These are phyloP conservation scores for Tychaedon coryphoeus DNA, from an alignment of 2,113 vertebrate species.

Conservation along the genomic window DNA sequence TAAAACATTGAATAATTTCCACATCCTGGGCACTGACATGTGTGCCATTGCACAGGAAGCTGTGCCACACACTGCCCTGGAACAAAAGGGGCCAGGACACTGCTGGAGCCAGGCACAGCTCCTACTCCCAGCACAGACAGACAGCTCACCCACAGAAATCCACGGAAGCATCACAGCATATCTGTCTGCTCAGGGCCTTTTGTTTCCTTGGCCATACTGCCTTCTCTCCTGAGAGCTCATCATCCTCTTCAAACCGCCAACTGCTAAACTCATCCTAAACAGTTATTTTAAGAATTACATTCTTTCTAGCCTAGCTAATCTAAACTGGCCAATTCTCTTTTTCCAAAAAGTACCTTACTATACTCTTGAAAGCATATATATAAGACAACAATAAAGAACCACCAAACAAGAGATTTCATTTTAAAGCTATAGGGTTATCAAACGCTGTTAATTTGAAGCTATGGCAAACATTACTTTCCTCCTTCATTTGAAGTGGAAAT, in stretches of 20 bases:
- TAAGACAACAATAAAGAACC: background rate
- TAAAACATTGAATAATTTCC: background rate
- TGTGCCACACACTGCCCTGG: rapidly evolving
- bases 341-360: background rate
- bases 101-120: background rate
- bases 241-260: background rate
- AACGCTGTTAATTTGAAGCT: constrained; percentile 46
- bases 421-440: constrained; percentile 6
- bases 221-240: background rate
- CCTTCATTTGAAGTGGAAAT: constrained; percentile 61
- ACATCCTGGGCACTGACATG: background rate
- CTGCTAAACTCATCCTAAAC: background rate
- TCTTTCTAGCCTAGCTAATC: background rate
- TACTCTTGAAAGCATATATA: background rate
- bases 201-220: background rate
- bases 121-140: background rate
- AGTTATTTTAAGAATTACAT: background rate
- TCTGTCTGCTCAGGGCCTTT: background rate
- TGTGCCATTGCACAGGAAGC: background rate
- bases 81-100: background rate
- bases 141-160: background rate
- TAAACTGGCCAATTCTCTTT: background rate
- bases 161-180: rapidly evolving
- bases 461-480: constrained; percentile 44
- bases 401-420: constrained; percentile 5